Evolutionary conservation across 2,888 invertebrate genomes (phyloP).

Genomic region (Drosophila seclusa): DNA sequence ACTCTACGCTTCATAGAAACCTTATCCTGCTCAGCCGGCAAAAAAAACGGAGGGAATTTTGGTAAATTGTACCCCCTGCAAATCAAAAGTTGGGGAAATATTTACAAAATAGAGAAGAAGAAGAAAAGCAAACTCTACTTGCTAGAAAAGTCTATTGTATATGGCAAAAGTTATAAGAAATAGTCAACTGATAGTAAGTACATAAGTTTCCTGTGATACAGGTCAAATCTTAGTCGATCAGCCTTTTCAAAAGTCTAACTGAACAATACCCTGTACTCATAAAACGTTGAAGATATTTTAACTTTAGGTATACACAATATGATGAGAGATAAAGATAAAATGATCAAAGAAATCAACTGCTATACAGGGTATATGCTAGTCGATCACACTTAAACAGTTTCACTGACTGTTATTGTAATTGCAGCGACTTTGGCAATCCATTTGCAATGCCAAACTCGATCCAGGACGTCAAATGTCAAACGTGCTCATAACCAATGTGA

Average conservation of each 20-base stretch:
- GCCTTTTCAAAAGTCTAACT: background rate
- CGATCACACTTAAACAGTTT: too few species aligned
- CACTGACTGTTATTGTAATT: slow-evolving; percentile 32
- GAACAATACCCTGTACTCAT: background rate
- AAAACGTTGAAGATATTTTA: background rate
- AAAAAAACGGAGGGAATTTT: background rate
- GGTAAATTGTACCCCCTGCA: slow-evolving; percentile 2
- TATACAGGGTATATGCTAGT: slow-evolving; percentile 2
- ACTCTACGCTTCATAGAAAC: slow-evolving; percentile 18
- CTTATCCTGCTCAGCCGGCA: slow-evolving; percentile 16
- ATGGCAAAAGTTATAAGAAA: background rate
- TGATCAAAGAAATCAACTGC: background rate
- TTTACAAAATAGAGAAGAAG: background rate
- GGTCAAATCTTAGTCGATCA: background rate
- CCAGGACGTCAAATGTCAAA: slow-evolving; percentile 52
- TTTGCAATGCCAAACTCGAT: slow-evolving; percentile 40
- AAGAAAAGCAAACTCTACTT: background rate
- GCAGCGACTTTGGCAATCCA: slow-evolving; percentile 35
- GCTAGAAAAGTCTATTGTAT: background rate
- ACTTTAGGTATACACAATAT: background rate
- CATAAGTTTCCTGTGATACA: background rate
- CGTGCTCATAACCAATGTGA: slow-evolving; percentile 43
- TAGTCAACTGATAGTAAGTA: background rate
- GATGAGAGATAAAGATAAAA: background rate
- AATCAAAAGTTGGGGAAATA: background rate